Base-by-base conservation (phyloP, 2,113 vertebrate genomes). In the Takifugu flavidus region DNA sequence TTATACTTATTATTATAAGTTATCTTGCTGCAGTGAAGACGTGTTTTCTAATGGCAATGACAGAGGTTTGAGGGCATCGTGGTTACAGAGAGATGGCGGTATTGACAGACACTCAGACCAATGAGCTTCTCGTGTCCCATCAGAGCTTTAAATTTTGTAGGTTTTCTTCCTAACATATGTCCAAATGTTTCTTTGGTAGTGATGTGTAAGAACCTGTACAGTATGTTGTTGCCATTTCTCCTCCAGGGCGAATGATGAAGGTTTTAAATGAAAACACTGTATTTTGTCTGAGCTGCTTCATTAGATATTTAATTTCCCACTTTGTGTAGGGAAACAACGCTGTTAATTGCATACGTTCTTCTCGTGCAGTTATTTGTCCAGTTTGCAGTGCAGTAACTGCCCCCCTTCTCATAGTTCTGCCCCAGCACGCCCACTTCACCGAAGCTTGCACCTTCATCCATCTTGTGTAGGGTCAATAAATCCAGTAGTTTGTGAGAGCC, bases 231-330 rank as follows among this genome's bases (percentile, higher is more conserved):
- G 34, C 7, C 63, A 26, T n/a, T 56, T 45, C 31, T 29, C 2
- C 8, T 28, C 52, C 43, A 11, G 13, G 14, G 13, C 47, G 42
- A 55, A 46, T 49, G 53, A 68, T 26, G 26, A 54, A 54, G 44
- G 53, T n/a, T 62, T 49, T 3, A 34, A 52, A 65, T 50, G 61
- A 64, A 54, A 67, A 65, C 59, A 50, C 7, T 42, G 50, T 5
- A 20, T 55, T 49, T 62, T 44, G 8, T 70, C 61, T 66, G 13
- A 49, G 68, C 62, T 69, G 67, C 12, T 58, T 78, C 83, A 77
- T 80, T 83, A 79, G 73, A 72, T 72, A 53, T 71, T 62, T 72
- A 66, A 84, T 80, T 65, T 74, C 28, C 77, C 28, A 10, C 62
- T 53, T 26, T 29, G 29, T 45, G 28, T 51, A 4, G 11, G 47